phyloP scores from a whole-genome alignment of 1,140 invertebrate genomes.

The Drosophila watanabei region DNA sequence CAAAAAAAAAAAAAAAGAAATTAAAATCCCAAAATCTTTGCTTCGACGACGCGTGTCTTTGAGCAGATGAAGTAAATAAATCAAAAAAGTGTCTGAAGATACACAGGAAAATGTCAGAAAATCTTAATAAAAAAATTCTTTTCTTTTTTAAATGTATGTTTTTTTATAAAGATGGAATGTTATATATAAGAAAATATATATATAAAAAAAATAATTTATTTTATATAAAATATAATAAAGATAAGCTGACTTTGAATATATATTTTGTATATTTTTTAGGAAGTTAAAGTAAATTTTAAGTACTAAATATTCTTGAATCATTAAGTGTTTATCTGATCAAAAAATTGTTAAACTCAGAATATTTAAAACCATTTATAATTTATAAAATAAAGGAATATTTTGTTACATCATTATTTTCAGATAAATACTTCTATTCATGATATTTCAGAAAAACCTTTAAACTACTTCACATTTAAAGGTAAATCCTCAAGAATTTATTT shows the following conservation, averaged over 20 bases:
- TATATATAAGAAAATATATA: background rate
- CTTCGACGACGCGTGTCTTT: conserved; percentile 37
- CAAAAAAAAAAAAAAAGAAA: conserved; percentile 16
- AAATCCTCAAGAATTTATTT: background rate
- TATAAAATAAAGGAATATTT: background rate
- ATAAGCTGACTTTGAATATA: background rate
- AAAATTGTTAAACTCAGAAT: background rate
- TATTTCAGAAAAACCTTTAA: accelerated
- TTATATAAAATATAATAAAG: background rate
- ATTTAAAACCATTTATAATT: background rate
- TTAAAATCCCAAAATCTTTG: conserved; percentile 39
- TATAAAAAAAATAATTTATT: background rate
- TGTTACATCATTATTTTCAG: background rate
- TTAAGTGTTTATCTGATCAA: background rate
- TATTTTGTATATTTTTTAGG: background rate
- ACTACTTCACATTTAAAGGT: background rate
- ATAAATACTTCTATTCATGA: background rate
- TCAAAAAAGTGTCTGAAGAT: conserved; percentile 6
- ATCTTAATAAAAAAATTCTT: background rate
- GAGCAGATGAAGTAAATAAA: conserved; percentile 31
- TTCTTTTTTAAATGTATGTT: background rate
- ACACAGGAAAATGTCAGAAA: background rate
- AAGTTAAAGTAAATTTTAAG: too few relatives aligned
- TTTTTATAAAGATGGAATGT: background rate
- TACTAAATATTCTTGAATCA: background rate